These are phyloP conservation scores for Colaptes auratus DNA, from an alignment of 2,113 vertebrate species.

Conservation along the genomic window DNA sequence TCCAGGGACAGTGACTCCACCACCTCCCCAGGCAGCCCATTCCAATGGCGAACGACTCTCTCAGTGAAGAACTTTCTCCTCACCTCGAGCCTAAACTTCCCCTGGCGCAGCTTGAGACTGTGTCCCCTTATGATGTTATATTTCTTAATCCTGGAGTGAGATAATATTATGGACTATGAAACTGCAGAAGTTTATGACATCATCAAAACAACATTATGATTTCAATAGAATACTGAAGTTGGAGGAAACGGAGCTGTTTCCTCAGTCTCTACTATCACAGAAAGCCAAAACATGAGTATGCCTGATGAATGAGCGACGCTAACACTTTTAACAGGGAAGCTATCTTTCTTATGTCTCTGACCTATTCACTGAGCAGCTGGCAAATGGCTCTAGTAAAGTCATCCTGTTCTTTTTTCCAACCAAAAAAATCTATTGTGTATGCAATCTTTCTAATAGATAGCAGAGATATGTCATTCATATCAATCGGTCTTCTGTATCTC, in stretches of 20 bases:
- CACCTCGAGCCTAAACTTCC: too few species aligned
- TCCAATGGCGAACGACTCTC: too few species aligned
- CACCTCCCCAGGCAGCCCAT: too few species aligned
- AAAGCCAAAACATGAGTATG: neutral
- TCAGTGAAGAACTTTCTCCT: too few species aligned
- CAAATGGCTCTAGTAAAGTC: slow-evolving; percentile 65
- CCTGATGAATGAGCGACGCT: slow-evolving; percentile 26
- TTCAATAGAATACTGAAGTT: neutral
- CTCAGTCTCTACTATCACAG: neutral
- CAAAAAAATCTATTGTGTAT: slow-evolving; percentile 65
- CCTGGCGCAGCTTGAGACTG: too few species aligned
- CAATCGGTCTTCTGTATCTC: slow-evolving; percentile 58
- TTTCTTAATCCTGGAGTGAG: neutral
- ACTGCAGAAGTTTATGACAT: neutral
- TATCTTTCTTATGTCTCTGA: slow-evolving; percentile 51
- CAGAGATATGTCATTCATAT: slow-evolving; percentile 66
- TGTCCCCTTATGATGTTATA: too few species aligned
- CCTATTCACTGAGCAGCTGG: slow-evolving; percentile 71
- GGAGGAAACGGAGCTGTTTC: neutral
- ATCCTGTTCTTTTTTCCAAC: slow-evolving; percentile 50
- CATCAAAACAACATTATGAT: slow-evolving; percentile 17
- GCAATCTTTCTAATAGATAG: slow-evolving; percentile 69
- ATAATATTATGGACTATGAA: neutral
- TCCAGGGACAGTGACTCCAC: too few species aligned
- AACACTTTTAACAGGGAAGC: slow-evolving; percentile 22